phyloP scores from a whole-genome alignment of 2,888 invertebrate species.

The Campoletis raptor region DNA sequence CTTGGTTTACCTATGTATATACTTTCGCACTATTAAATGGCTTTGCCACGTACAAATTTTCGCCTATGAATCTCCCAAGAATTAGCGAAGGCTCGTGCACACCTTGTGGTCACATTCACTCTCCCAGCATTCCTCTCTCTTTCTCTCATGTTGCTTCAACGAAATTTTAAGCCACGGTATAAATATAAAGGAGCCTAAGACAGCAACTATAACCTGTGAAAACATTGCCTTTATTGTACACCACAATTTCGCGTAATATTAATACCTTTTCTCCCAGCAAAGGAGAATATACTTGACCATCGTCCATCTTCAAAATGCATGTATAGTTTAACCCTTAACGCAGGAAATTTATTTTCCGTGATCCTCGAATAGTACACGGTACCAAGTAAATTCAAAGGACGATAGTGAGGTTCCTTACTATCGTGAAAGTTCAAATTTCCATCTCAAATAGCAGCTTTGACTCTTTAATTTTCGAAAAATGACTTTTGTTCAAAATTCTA shows the following conservation, averaged over 20 bases:
- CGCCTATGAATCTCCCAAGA: constrained; percentile 63
- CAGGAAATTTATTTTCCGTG: not conserved
- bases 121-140: constrained; percentile 24
- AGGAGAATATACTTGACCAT: constrained; percentile 36
- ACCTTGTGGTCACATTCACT: constrained; percentile 51
- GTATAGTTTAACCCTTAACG: too few relatives aligned
- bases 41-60: constrained; percentile 63
- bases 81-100: constrained; percentile 51
- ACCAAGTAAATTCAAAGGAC: not conserved
- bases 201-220: constrained; percentile 24
- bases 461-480: too few relatives aligned
- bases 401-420: too few relatives aligned
- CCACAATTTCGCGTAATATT: constrained; percentile 48
- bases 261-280: constrained; percentile 27
- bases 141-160: constrained; percentile 4
- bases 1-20: constrained; percentile 3
- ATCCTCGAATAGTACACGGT: not conserved
- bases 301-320: constrained; percentile 8
- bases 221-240: constrained; percentile 35
- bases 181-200: constrained; percentile 24
- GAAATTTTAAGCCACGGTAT: constrained; percentile 26
- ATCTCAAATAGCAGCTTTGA: not conserved
- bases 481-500: not conserved
- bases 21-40: constrained; percentile 38
- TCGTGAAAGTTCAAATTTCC: not conserved